Base-by-base conservation (phyloP, 2,797 vertebrate species). In the Gymnothorax reevesii region DNA sequence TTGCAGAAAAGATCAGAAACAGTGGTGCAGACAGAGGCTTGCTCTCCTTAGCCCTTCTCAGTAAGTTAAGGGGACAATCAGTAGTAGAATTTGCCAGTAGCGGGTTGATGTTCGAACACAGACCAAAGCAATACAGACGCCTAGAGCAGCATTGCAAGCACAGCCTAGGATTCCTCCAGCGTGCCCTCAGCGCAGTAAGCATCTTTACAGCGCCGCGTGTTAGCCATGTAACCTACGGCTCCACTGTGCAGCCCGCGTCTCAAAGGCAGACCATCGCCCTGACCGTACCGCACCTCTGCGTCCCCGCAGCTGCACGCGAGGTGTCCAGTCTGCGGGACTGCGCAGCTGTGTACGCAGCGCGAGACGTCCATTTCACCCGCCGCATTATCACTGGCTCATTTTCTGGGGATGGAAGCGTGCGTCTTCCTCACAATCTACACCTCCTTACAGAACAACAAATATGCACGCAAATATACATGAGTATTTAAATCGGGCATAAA, bases 321-420 rank as follows among this genome's bases (percentile, higher is more conserved):
- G 42, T 62, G 64, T 57, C 87, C 83, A 84, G 66, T 20, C 84
- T 15, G 82, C 80, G 17, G 80, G 62, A 12, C n/a, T 7, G 27
- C 52, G 27, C 71, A 20, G 55, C 20, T 60, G 20, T 52, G 83
- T 17, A 27, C 15, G 59, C 10, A 59, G 57, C 12, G 49, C 25
- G 27, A 69, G 62, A 54, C 66, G 25, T 75, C 77, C 22, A 54
- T 77, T 85, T 57, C 69, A 15, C 33, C 69, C 64, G 60, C 60
- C 22, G 33, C 55, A 10, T 17, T 83, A n/a, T 83, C 57, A 57
- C 25, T 62, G 62, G 52, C 83, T 52, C 33, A n/a, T 27, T 75
- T 33, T 75, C 59, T 42, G 27, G 84, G 54, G 66, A 20, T 27
- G 54, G 15, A 9, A 60, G 71, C 82, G 57, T 55, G 42, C 57